These are phyloP conservation scores for Hozukius guyotensis DNA, from an alignment of 2,797 vertebrate species.

Conservation along the genomic window DNA sequence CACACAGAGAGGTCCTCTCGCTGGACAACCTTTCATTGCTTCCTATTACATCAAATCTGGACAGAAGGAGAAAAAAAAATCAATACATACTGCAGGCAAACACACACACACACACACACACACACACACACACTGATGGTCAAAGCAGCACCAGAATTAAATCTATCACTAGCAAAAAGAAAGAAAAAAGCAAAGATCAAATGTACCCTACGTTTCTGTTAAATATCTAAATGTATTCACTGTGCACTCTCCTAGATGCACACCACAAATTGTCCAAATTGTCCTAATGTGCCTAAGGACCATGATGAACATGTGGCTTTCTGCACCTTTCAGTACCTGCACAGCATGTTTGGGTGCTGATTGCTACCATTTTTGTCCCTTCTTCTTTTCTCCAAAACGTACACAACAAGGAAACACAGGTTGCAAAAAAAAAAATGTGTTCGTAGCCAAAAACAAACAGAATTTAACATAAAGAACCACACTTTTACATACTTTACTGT, in stretches of 20 bases:
- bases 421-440: not conserved
- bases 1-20: not conserved
- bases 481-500: not conserved
- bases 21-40: not conserved
- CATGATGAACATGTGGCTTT: constrained; percentile 1
- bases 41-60: not conserved
- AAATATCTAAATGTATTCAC: constrained; percentile 29
- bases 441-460: not conserved
- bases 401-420: not conserved
- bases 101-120: not conserved
- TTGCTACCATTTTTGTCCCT: not conserved
- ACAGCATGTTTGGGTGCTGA: not conserved
- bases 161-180: not conserved
- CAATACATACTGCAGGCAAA: not conserved
- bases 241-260: not conserved
- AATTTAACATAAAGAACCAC: not conserved
- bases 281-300: constrained; percentile 8
- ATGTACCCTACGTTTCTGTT: not conserved
- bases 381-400: not conserved
- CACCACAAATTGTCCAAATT: constrained; percentile 19
- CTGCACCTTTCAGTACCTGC: constrained; percentile 9
- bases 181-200: not conserved
- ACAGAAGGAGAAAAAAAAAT: not conserved
- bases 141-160: not conserved
- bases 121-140: not conserved